Base-by-base conservation (phyloP, 2,113 vertebrate species). In the Varanus komodoensis region DNA sequence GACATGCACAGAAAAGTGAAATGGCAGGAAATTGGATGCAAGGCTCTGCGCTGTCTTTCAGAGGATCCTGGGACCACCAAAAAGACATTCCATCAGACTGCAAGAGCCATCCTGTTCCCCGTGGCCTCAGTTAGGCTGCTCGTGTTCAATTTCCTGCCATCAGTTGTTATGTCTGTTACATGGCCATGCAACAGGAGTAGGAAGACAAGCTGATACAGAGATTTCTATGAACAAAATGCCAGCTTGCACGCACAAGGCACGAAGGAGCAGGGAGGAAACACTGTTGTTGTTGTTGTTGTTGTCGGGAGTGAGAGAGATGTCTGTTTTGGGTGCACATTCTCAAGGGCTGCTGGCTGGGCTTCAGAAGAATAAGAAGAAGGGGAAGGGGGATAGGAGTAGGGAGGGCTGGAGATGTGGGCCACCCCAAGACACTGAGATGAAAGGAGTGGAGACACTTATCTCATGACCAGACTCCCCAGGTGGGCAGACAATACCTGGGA, bases 101-200 rank as follows among this genome's bases (percentile, higher is more conserved):
- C 38, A 78, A 92, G 89, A 61, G 86, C 89, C 78, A 71, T 87
- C 2, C 0, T 86, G 38, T 25, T 86, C 78, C 84, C 48, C 4
- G 6, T 77, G 81, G 87, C 90, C 2, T 0, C 93, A 92, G 88
- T 85, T 86, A 52, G n/a, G 84, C 34, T 4, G 79, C 50, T 34
- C 32, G 44, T 48, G 74, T 92, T 92, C 95, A 96, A 94, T 96
- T 95, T 97, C 96, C 96, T 96, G 96, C 92, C 1, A 0, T 93
- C 82, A 25, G 67, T 94, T 14, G 4, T 68, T 61, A 44, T 61
- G 77, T 81, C 90, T 88, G 71, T 54, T 1, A 29, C 0, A 0
- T 61, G 91, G 89, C 48, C 27, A 1, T 82, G 88, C 86, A 92
- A 54, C 86, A 95, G 80, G 69, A 90, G 23, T 75, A 81, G 73